A percentile compares a stretch with the other conserved stretches of the same genome.
Evolutionary conservation across 2,113 vertebrate species (phyloP).

Genomic region (Scatophagus argus): DNA sequence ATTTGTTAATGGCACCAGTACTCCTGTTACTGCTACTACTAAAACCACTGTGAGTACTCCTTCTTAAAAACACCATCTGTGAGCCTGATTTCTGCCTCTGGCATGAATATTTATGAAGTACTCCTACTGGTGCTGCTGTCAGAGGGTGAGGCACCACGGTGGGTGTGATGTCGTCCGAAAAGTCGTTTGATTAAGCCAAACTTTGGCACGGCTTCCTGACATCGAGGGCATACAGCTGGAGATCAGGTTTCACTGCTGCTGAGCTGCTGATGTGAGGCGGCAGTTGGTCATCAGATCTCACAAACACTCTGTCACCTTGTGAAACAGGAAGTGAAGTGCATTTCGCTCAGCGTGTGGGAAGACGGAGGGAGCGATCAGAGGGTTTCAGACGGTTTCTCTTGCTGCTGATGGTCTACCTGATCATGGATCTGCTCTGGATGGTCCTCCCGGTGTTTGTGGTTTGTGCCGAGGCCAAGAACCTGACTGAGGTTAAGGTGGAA

Average conservation of each 20-base stretch:
- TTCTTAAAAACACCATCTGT: too few relatives aligned
- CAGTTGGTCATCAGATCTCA: background rate
- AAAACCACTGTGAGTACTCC: too few relatives aligned
- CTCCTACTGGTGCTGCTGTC: too few relatives aligned
- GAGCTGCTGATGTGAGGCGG: background rate
- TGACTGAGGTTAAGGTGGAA: background rate
- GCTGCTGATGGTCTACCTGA: background rate
- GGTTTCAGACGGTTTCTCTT: rapidly evolving
- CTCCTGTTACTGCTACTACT: too few relatives aligned
- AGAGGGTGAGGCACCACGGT: too few relatives aligned
- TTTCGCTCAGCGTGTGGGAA: too few relatives aligned
- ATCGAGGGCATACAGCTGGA: background rate
- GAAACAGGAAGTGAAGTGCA: background rate
- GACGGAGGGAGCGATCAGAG: too few relatives aligned
- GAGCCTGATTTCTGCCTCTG: too few relatives aligned
- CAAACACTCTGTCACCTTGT: rapidly evolving
- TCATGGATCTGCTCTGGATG: slow-evolving; percentile 27
- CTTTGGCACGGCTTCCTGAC: background rate
- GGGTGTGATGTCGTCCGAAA: too few relatives aligned
- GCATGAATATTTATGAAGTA: too few relatives aligned
- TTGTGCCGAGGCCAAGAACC: rapidly evolving
- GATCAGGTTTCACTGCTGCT: background rate
- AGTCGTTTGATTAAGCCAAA: too few relatives aligned
- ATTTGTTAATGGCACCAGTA: too few relatives aligned
- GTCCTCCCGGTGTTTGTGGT: background rate